Conservation (phyloP, 2,113 vertebrate species). For the Apus apus region DNA sequence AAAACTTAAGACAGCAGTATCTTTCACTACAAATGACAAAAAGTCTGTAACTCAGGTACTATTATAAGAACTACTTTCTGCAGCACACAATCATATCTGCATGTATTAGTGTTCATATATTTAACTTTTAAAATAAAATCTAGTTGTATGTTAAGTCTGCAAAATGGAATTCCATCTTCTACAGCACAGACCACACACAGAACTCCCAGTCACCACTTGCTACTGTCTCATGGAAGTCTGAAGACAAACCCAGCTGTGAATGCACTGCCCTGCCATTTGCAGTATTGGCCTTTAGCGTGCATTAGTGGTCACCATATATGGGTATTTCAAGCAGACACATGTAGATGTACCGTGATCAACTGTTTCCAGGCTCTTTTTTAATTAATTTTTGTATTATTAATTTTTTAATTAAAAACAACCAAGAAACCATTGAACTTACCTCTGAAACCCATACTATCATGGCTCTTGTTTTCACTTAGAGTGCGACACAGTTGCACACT, state of each 20-base stretch:
- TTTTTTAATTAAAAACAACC: not conserved
- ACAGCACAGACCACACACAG: not conserved
- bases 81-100: not conserved
- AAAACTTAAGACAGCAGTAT: not conserved
- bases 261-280: not conserved
- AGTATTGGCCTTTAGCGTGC: not conserved
- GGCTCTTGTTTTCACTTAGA: conserved; percentile 87
- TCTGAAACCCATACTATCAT: conserved; percentile 84
- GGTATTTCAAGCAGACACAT: not conserved
- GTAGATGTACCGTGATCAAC: not conserved
- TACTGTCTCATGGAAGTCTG: not conserved
- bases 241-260: not conserved
- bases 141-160: not conserved
- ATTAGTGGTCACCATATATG: fast-evolving
- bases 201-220: fast-evolving
- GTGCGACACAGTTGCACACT: conserved; percentile 93
- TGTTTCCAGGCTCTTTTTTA: not conserved
- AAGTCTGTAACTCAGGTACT: not conserved
- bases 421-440: conserved; percentile 75
- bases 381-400: no score
- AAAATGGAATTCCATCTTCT: not conserved
- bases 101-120: not conserved
- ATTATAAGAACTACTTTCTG: not conserved
- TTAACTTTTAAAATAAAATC: not conserved
- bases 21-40: not conserved